phyloP scores from a whole-genome alignment of 2,888 invertebrate species.

The Spisula subtruncata region DNA sequence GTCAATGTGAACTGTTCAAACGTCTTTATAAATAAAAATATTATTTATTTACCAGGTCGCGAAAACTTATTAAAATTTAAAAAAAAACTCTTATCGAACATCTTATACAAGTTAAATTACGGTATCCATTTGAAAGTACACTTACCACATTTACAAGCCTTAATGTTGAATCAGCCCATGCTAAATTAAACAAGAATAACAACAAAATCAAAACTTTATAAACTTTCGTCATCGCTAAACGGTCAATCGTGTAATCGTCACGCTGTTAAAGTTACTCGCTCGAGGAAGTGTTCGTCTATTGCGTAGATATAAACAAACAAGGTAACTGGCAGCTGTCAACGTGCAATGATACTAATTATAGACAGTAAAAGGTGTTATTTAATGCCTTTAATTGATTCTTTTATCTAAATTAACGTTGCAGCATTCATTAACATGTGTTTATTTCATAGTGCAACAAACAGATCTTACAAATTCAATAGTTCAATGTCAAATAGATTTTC shows the following conservation, averaged over 20 bases:
- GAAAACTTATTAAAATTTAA: slow-evolving; percentile 20
- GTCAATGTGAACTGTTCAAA: too few relatives aligned
- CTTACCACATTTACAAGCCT: slow-evolving; percentile 56
- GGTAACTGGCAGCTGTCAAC: neutral
- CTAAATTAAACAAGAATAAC: neutral
- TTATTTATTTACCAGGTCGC: neutral
- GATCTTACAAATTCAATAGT: too few relatives aligned
- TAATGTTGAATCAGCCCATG: slow-evolving; percentile 32
- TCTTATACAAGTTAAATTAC: neutral
- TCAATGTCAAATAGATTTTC: too few relatives aligned
- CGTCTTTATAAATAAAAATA: too few relatives aligned
- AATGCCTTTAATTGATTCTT: neutral
- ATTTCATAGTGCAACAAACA: too few relatives aligned
- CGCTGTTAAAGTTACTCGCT: neutral
- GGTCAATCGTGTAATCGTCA: slow-evolving; percentile 20
- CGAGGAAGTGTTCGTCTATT: slow-evolving; percentile 27
- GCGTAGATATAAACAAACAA: slow-evolving; percentile 18
- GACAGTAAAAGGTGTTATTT: neutral
- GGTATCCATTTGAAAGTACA: neutral
- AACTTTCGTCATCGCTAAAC: slow-evolving; percentile 6
- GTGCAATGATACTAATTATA: too few relatives aligned
- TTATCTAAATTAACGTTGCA: too few relatives aligned
- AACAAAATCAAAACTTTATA: slow-evolving; percentile 12
- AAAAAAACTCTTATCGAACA: neutral
- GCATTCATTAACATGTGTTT: too few relatives aligned